Evolutionary conservation across 2,797 vertebrate genomes (phyloP), one percentile per base, ranked within the genome.

Genomic region (Gastrophryne carolinensis): DNA sequence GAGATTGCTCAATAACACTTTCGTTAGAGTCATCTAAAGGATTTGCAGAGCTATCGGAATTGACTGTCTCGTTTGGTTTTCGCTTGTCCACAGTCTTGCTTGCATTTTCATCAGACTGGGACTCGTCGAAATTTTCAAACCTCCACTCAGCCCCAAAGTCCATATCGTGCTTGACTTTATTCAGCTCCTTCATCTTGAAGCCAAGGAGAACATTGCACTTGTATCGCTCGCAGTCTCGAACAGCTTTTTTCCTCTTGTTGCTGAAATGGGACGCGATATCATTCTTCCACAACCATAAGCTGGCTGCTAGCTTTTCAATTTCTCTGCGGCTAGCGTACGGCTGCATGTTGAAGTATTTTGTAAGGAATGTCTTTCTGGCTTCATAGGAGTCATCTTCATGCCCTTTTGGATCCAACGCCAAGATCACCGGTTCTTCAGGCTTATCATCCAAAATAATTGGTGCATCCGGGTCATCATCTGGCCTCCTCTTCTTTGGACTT

Each of bases 241-340:
- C 84, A 23, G 96, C 98, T 71, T 93, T 95, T 85, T 96, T 93
- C 82, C 96, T 90, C 57, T 93, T 94, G 84, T 93, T 96, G 72
- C 93, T 93, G 11, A 99, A 99, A 81, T 99, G 97, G 82, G 93
- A 94, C 0, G 95, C 92, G n/a, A 99, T 95, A 82, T 99, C 97
- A 0, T 96, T 98, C 83, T 98, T 98, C 97, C 97, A 98, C n/a
- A 99, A 85, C 96, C 96, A 98, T 49, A 99, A 85, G 54, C 91
- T 95, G 72, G 95, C 92, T 0, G 97, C 96, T 70, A 99, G 87
- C 84, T 97, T 98, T 79, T 98, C 97, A 19, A 98, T 94, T 80
- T 99, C 96, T 47, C 90, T 91, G 29, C 91, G 92, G 12, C 88
- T 93, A 7, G 97, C 94, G 74, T 99, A 98, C 0, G 97, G 97